phyloP scores from a whole-genome alignment of 1,140 invertebrate species.

The Lerema accius region DNA sequence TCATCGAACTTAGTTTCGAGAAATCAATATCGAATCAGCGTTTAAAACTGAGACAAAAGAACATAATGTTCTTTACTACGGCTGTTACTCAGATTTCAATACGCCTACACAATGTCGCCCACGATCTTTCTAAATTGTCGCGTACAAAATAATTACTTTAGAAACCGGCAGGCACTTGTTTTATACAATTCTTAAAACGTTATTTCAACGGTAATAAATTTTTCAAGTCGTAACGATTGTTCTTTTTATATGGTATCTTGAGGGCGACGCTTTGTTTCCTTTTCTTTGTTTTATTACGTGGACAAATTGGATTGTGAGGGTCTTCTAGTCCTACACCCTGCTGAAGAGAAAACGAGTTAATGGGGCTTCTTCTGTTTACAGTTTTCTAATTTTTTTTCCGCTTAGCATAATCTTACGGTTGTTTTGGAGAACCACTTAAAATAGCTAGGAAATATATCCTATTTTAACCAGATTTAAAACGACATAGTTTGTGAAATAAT shows the following conservation, averaged over 20 bases:
- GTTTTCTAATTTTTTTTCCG: too few relatives aligned
- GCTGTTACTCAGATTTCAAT: constrained; percentile 10
- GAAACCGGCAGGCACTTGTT: constrained; percentile 9
- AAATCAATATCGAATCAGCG: background rate
- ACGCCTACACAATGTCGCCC: constrained; percentile 4
- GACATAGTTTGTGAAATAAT: too few relatives aligned
- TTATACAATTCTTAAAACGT: background rate
- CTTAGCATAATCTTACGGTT: too few relatives aligned
- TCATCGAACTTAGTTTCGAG: background rate
- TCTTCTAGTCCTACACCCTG: too few relatives aligned
- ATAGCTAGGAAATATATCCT: too few relatives aligned
- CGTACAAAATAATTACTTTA: constrained; percentile 13
- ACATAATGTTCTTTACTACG: constrained; percentile 2
- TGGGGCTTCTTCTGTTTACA: too few relatives aligned
- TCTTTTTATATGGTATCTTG: too few relatives aligned
- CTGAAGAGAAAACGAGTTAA: too few relatives aligned
- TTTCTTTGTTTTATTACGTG: background rate
- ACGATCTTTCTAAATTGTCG: too few relatives aligned
- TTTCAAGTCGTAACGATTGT: background rate
- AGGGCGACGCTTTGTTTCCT: background rate
- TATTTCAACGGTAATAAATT: constrained; percentile 3
- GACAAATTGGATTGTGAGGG: too few relatives aligned
- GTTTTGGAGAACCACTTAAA: too few relatives aligned
- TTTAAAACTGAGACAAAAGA: background rate
- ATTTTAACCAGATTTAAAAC: too few relatives aligned